These are phyloP conservation scores for Chanos chanos DNA, from an alignment of 2,797 vertebrate genomes.

Conservation along the genomic window DNA sequence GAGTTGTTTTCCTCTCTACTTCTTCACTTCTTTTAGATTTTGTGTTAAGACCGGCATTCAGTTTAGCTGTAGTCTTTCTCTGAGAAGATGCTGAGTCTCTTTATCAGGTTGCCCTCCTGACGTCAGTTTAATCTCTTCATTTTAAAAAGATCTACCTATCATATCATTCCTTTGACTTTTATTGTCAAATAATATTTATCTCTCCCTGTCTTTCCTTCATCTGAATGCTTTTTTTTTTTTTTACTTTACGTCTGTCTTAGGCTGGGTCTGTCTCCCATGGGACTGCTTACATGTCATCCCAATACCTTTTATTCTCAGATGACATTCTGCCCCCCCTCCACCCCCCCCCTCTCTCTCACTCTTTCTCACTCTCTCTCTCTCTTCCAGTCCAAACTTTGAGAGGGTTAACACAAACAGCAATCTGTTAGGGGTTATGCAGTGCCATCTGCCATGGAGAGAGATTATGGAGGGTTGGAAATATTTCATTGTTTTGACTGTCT, in stretches of 20 bases:
- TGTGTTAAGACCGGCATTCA: constrained; percentile 7
- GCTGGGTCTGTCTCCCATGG: too few species aligned
- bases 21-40: too few species aligned
- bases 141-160: too few species aligned
- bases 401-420: constrained; percentile 68
- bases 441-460: constrained; percentile 71
- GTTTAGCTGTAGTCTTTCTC: constrained; percentile 12
- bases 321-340: not conserved
- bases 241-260: too few species aligned
- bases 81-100: constrained; percentile 17
- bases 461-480: constrained; percentile 61
- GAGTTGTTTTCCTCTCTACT: constrained; percentile 54
- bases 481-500: constrained; percentile 64
- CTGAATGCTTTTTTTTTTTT: too few species aligned
- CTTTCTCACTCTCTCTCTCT: constrained; percentile 44
- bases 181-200: too few species aligned
- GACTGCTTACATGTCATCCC: too few species aligned
- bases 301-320: too few species aligned
- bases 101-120: too few species aligned
- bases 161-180: too few species aligned
- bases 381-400: constrained; percentile 49
- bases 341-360: constrained; percentile 20
- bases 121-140: too few species aligned
- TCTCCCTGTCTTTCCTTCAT: too few species aligned
- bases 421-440: constrained; percentile 69